These are phyloP conservation scores for Acleris emargana DNA, from an alignment of 2,888 invertebrate species.

Conservation along the genomic window DNA sequence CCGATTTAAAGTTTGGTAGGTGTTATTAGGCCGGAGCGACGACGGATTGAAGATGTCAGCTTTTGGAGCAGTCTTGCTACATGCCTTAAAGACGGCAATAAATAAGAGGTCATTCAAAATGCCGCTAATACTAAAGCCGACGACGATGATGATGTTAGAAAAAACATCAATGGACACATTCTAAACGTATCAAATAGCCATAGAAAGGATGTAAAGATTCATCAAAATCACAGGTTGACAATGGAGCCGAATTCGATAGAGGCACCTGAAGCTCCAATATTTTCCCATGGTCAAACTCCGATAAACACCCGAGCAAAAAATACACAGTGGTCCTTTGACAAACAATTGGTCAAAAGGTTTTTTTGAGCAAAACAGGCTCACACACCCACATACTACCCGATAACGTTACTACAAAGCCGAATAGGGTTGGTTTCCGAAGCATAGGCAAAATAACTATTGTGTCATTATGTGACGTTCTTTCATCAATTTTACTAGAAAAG, in stretches of 20 bases:
- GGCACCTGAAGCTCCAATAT: slow-evolving; percentile 79
- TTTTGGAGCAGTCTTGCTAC: slow-evolving; percentile 33
- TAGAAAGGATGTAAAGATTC: slow-evolving; percentile 63
- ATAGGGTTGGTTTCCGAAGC: slow-evolving; percentile 66
- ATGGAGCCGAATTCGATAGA: slow-evolving; percentile 64
- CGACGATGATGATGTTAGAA: slow-evolving; percentile 3
- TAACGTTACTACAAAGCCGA: slow-evolving; percentile 72
- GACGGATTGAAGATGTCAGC: slow-evolving; percentile 55
- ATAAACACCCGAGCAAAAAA: slow-evolving; percentile 80
- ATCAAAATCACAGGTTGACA: slow-evolving; percentile 74
- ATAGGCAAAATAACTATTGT: slow-evolving; percentile 78
- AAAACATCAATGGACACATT: slow-evolving; percentile 35
- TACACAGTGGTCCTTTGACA: slow-evolving; percentile 70
- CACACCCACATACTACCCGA: slow-evolving; percentile 74
- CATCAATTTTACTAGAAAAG: slow-evolving; percentile 79
- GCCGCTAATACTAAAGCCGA: slow-evolving; percentile 4
- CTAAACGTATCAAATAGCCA: slow-evolving; percentile 40
- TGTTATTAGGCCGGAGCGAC: slow-evolving; percentile 56
- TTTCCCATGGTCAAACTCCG: slow-evolving; percentile 82
- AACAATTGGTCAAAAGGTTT: slow-evolving; percentile 81
- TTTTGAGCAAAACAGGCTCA: slow-evolving; percentile 74
- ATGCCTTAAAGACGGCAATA: slow-evolving; percentile 22
- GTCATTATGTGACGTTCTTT: slow-evolving; percentile 76
- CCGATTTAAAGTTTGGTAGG: slow-evolving; percentile 79
- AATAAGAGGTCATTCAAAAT: slow-evolving; percentile 29